Conservation (phyloP, 2,113 vertebrate species). For the Psettodes erumei region DNA sequence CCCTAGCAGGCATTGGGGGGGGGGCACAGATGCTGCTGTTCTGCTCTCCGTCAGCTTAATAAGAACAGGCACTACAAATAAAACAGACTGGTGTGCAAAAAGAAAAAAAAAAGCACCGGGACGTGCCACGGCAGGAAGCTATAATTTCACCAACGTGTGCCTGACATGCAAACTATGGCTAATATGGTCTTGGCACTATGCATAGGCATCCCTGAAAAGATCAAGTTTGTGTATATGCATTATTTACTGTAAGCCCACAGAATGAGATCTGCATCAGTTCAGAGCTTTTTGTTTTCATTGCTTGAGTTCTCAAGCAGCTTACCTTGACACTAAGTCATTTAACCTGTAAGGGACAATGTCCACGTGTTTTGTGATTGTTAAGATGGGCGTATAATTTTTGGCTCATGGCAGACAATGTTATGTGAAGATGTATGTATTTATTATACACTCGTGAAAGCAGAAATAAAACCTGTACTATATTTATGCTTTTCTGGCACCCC, state of each 20-base stretch:
- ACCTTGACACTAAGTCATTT: constrained; percentile 14
- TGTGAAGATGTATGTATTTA: no score
- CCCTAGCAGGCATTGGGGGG: constrained; percentile 45
- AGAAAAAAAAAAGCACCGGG: constrained; percentile 15
- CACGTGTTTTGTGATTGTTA: not conserved
- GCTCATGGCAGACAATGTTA: no score
- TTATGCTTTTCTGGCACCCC: not conserved
- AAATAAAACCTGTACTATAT: no score
- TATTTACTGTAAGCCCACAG: constrained; percentile 28
- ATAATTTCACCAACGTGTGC: constrained; percentile 47
- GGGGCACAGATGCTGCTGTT: constrained; percentile 61
- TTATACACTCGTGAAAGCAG: no score
- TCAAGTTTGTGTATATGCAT: constrained; percentile 14
- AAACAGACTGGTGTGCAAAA: constrained; percentile 49
- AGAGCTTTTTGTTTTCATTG: constrained; percentile 12
- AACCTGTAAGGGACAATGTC: not conserved
- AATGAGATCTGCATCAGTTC: constrained; percentile 12
- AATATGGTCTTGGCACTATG: constrained; percentile 25
- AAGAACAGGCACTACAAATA: constrained; percentile 72
- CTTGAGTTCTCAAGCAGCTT: constrained; percentile 1
- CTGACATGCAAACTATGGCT: constrained; percentile 56
- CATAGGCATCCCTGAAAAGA: constrained; percentile 36
- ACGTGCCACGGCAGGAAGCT: constrained; percentile 42
- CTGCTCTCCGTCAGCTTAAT: constrained; percentile 72
- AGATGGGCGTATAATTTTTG: no score